These are phyloP conservation scores for Oxytorus armatus DNA, from an alignment of 2,888 invertebrate genomes.

Conservation along the genomic window DNA sequence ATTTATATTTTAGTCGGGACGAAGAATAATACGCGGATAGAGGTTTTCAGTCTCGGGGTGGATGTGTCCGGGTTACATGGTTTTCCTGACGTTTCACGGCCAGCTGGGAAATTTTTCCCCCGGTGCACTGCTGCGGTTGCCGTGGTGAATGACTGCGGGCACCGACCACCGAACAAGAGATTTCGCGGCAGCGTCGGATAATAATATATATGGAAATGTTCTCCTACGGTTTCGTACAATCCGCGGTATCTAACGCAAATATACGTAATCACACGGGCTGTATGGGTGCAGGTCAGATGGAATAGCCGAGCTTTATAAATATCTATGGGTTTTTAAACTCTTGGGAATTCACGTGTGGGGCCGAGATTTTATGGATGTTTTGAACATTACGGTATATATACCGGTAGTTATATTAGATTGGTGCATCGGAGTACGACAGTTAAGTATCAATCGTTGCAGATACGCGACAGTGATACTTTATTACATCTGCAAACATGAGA, in stretches of 20 bases:
- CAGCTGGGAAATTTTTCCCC: constrained; percentile 51
- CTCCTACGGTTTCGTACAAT: constrained; percentile 62
- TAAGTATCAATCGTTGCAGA: not conserved
- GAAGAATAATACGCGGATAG: constrained; percentile 67
- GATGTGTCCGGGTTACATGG: constrained; percentile 42
- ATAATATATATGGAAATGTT: constrained; percentile 77
- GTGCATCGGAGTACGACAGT: not conserved
- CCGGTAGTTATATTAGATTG: constrained; percentile 10
- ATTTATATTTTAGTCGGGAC: constrained; percentile 70
- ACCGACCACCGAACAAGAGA: constrained; percentile 53
- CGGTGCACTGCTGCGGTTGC: constrained; percentile 34
- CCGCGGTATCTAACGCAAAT: not conserved
- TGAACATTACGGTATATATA: constrained; percentile 27
- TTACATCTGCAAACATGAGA: constrained; percentile 14
- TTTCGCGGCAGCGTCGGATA: constrained; percentile 60
- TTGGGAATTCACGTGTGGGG: constrained; percentile 17
- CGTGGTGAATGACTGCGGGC: constrained; percentile 28
- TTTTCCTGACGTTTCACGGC: constrained; percentile 44
- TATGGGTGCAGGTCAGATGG: constrained; percentile 35
- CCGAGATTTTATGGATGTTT: constrained; percentile 4
- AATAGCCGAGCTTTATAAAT: constrained; percentile 47
- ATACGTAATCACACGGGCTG: not conserved
- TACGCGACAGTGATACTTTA: constrained; percentile 25
- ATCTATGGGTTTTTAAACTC: constrained; percentile 23
- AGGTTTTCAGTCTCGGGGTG: constrained; percentile 53